A percentile compares a stretch with the other conserved stretches of the same genome.
Conservation (phyloP, 2,888 invertebrate genomes). For the Hybos culiciformis region DNA sequence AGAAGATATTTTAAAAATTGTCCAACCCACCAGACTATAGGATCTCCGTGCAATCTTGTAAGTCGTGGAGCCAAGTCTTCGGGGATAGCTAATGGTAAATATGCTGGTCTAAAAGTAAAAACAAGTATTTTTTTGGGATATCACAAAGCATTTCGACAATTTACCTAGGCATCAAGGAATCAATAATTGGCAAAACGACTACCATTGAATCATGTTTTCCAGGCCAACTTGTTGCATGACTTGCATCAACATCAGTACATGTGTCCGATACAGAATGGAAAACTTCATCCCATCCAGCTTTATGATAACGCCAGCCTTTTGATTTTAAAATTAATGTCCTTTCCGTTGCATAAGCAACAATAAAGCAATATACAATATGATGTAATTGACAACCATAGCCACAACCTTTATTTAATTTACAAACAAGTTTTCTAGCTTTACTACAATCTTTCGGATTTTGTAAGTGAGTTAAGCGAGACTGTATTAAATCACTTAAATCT, state of each 20-base stretch:
- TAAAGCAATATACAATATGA: slow-evolving; percentile 91
- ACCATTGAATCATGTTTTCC: slow-evolving; percentile 63
- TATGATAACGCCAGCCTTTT: slow-evolving; percentile 92
- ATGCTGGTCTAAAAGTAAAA: slow-evolving; percentile 76
- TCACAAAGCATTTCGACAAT: too few species aligned
- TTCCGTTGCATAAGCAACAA: slow-evolving; percentile 89
- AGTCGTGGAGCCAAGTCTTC: slow-evolving; percentile 74
- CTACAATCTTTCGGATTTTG: slow-evolving; percentile 87
- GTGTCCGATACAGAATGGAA: slow-evolving; percentile 82
- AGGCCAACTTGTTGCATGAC: slow-evolving; percentile 67
- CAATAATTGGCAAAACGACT: slow-evolving; percentile 84
- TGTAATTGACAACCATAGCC: slow-evolving; percentile 98
- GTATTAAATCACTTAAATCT: slow-evolving; percentile 69
- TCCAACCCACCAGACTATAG: slow-evolving; percentile 95
- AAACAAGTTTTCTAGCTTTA: slow-evolving; percentile 76
- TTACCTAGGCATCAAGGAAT: slow-evolving; percentile 69
- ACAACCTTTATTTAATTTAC: slow-evolving; percentile 96
- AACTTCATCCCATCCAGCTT: slow-evolving; percentile 86
- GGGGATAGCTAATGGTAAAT: slow-evolving; percentile 81
- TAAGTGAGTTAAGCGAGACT: slow-evolving; percentile 60
- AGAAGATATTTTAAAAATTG: slow-evolving; percentile 89
- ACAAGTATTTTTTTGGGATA: too few species aligned
- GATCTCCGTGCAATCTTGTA: slow-evolving; percentile 76
- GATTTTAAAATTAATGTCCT: slow-evolving; percentile 87
- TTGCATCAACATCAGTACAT: slow-evolving; percentile 54